phyloP scores from a whole-genome alignment of 2,888 invertebrate species.

The Nomada fabriciana region DNA sequence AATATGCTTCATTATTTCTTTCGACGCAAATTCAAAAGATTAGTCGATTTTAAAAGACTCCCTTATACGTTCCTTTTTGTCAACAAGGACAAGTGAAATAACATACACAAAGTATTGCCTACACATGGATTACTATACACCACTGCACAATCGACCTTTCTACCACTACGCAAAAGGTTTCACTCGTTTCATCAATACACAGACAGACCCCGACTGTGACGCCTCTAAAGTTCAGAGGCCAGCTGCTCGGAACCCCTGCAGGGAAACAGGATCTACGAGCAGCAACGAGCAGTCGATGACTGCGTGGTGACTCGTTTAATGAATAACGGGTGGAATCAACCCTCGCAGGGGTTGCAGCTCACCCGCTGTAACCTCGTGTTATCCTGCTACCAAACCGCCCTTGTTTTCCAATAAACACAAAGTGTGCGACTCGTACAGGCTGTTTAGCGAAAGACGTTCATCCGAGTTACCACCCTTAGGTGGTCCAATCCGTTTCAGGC shows the following conservation, averaged over 20 bases:
- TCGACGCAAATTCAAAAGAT: too few relatives aligned
- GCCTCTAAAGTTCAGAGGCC: conserved; percentile 8
- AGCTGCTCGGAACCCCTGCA: conserved; percentile 40
- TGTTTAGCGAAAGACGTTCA: conserved; percentile 21
- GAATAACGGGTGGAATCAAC: conserved; percentile 54
- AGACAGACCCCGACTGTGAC: background rate
- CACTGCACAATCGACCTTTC: too few relatives aligned
- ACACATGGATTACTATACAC: too few relatives aligned
- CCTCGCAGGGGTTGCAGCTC: conserved; percentile 76
- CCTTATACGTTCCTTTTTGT: too few relatives aligned
- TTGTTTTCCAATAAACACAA: conserved; percentile 84
- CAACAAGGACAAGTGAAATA: background rate
- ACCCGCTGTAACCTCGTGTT: conserved; percentile 74
- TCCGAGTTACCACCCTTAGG: background rate
- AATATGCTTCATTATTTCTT: too few relatives aligned
- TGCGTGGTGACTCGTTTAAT: conserved; percentile 63
- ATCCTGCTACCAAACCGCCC: conserved; percentile 83
- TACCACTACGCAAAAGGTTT: background rate
- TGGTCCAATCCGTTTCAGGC: background rate
- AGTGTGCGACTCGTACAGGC: conserved; percentile 62
- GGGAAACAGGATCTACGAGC: conserved; percentile 18
- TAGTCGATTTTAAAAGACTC: too few relatives aligned
- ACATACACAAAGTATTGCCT: background rate
- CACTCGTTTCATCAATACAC: background rate
- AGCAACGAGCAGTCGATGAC: conserved; percentile 40